These are phyloP conservation scores for Hypsibius dujardini DNA, from an alignment of 1,140 invertebrate genomes.

Conservation along the genomic window DNA sequence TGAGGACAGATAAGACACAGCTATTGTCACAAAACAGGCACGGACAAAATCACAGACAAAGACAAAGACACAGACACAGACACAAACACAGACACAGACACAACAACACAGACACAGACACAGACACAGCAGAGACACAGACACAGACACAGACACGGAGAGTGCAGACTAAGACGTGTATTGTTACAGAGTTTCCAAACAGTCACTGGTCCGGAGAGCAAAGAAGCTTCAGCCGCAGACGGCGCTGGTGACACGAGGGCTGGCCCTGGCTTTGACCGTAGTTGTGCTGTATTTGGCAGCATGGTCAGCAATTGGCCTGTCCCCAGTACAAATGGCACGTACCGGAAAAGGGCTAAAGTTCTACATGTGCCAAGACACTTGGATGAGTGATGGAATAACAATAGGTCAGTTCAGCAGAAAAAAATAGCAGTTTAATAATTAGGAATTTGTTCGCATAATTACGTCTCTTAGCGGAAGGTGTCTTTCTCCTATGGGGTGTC, in stretches of 20 bases:
- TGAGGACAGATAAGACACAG: no score
- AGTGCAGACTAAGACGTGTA: no score
- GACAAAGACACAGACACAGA: no score
- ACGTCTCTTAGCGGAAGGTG: constrained; percentile 25
- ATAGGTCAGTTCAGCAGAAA: neutral
- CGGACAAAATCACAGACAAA: no score
- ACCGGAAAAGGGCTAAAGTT: neutral
- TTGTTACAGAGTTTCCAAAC: neutral
- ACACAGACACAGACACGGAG: neutral
- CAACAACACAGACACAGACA: no score
- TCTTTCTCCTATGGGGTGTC: constrained; percentile 29
- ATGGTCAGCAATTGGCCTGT: constrained; percentile 26
- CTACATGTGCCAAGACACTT: constrained; percentile 4
- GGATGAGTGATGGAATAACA: constrained; percentile 10
- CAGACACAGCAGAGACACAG: no score
- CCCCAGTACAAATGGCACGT: constrained; percentile 18
- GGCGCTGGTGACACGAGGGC: constrained; percentile 26
- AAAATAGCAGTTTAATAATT: neutral
- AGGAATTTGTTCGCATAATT: neutral
- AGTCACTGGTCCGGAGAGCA: constrained; percentile 3
- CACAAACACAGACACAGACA: no score
- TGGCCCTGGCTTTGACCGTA: constrained; percentile 24
- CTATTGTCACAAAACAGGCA: no score
- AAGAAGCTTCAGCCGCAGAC: constrained; percentile 28
- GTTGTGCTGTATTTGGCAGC: constrained; percentile 24